phyloP scores from a whole-genome alignment of 92 coral and sea anemone species.

The Umimayanthus chanpuru region DNA sequence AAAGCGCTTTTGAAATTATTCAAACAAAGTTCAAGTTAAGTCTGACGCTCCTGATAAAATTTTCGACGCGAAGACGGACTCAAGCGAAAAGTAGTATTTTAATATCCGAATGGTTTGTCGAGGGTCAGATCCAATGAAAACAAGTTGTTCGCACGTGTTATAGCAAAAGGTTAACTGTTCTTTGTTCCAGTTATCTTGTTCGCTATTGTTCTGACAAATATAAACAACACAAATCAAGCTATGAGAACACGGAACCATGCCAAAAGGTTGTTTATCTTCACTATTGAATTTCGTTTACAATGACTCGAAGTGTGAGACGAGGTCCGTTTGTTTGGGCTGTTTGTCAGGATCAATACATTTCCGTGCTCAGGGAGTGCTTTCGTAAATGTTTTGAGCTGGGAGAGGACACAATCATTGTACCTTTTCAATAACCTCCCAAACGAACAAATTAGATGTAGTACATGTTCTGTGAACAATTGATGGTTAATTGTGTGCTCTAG shows the following conservation, averaged over 20 bases:
- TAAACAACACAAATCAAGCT: conserved; percentile 75
- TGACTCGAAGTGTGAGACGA: not conserved
- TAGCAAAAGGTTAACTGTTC: conserved; percentile 28
- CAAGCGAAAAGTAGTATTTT: not conserved
- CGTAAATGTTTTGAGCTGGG: not conserved
- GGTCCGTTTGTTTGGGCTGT: not conserved
- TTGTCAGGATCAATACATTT: conserved; percentile 8
- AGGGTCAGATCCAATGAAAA: not conserved
- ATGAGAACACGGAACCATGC: conserved; percentile 45
- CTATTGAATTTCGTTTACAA: conserved; percentile 13
- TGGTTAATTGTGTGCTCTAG: conserved; percentile 86
- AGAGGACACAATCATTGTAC: conserved; percentile 17
- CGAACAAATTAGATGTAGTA: conserved; percentile 63
- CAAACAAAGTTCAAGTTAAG: conserved; percentile 10
- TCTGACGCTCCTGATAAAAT: conserved; percentile 16
- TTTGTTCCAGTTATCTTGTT: conserved; percentile 69
- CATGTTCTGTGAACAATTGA: conserved; percentile 84
- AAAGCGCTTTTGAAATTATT: conserved; percentile 47
- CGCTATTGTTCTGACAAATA: conserved; percentile 68
- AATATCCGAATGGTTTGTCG: not conserved
- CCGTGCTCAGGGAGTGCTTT: not conserved
- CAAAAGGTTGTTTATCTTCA: conserved; percentile 8
- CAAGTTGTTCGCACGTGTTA: conserved; percentile 56
- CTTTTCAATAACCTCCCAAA: conserved; percentile 23
- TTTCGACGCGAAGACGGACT: not conserved